Evolutionary conservation across 2,113 vertebrate species (phyloP).

Genomic region (Corydoras maculifer): DNA sequence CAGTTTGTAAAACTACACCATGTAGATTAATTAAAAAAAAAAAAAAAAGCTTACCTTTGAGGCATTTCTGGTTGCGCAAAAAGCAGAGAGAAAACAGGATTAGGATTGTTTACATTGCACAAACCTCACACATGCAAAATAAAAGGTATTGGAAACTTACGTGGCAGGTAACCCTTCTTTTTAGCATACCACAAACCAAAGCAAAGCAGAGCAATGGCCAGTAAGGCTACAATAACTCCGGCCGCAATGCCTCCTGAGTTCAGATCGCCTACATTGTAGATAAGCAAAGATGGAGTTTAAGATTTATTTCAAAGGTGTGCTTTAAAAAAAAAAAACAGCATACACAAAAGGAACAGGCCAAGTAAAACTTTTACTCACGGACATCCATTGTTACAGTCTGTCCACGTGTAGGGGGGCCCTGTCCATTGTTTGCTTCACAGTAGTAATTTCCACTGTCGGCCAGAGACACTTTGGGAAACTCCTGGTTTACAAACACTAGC

Average conservation of each 20-base stretch:
- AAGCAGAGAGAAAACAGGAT: conserved; percentile 10
- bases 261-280: conserved; percentile 53
- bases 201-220: conserved; percentile 54
- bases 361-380: conserved; percentile 56
- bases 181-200: conserved; percentile 72
- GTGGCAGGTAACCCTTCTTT: conserved; percentile 76
- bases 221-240: conserved; percentile 59
- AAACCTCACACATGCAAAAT: not conserved
- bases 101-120: not conserved
- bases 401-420: conserved; percentile 53
- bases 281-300: not conserved
- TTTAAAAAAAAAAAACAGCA: not conserved
- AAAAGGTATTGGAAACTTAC: conserved; percentile 60
- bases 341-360: not conserved
- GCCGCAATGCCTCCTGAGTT: conserved; percentile 68
- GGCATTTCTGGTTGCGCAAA: conserved; percentile 47
- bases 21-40: not conserved
- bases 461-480: conserved; percentile 41
- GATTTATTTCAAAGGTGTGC: not conserved
- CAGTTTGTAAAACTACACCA: too few relatives aligned
- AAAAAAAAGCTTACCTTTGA: conserved; percentile 54
- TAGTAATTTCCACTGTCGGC: conserved; percentile 50
- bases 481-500: conserved; percentile 42
- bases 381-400: conserved; percentile 50
- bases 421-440: conserved; percentile 58